These are phyloP conservation scores for Discoglossus pictus DNA, from an alignment of 2,797 vertebrate species.

Conservation along the genomic window DNA sequence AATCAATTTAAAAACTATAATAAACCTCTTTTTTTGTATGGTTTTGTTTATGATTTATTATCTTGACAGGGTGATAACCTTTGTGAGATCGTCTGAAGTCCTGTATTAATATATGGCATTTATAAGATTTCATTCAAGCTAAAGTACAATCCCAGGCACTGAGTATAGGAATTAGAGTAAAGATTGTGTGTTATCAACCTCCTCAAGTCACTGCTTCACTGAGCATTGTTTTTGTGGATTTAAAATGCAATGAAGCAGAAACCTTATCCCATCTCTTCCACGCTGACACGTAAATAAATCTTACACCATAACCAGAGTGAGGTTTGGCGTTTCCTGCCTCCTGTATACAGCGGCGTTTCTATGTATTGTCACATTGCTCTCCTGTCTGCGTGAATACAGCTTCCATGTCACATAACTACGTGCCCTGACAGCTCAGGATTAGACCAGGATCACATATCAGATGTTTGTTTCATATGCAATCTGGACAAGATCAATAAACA, in stretches of 20 bases:
- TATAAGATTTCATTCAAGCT: constrained; percentile 17
- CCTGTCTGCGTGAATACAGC: not conserved
- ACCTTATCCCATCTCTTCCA: constrained; percentile 28
- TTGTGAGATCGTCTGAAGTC: too few relatives aligned
- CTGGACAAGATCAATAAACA: too few relatives aligned
- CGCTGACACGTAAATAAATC: constrained; percentile 43
- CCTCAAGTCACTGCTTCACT: constrained; percentile 19
- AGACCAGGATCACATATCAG: constrained; percentile 4
- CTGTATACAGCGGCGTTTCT: constrained; percentile 33
- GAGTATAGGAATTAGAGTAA: constrained; percentile 20
- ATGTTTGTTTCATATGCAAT: not conserved
- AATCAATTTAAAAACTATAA: too few relatives aligned
- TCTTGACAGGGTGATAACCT: too few relatives aligned
- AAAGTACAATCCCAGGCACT: constrained; percentile 29
- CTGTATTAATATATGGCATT: not conserved
- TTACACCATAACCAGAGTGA: constrained; percentile 34
- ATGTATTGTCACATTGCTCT: constrained; percentile 28
- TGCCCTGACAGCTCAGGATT: too few relatives aligned
- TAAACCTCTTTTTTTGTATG: too few relatives aligned
- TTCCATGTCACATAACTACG: constrained; percentile 9
- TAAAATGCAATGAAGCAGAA: constrained; percentile 40
- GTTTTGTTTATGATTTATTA: too few relatives aligned
- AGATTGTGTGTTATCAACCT: constrained; percentile 24
- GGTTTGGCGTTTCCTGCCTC: constrained; percentile 17
- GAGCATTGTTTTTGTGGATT: constrained; percentile 27